These are phyloP conservation scores for Pocillopora meandrina DNA, from an alignment of 92 coral and sea anemone species.

Conservation along the genomic window DNA sequence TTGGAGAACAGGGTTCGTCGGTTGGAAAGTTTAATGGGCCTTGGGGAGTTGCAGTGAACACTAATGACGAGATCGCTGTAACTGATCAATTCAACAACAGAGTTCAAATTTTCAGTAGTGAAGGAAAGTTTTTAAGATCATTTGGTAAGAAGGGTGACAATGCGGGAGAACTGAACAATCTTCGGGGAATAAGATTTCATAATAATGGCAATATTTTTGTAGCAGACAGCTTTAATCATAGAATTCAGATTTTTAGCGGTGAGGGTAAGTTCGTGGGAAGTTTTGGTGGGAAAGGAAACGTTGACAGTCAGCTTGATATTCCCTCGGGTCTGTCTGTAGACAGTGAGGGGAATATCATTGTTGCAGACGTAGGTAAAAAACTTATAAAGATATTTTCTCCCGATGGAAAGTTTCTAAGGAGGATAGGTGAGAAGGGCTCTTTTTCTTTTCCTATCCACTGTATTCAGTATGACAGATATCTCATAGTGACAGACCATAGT, in stretches of 20 bases:
- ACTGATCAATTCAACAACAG: neutral
- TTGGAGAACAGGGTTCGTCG: neutral
- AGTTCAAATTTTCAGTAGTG: neutral
- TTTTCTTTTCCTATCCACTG: too few relatives aligned
- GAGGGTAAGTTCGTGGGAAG: neutral
- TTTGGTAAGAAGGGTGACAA: neutral
- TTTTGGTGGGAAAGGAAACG: neutral
- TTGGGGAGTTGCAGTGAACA: conserved; percentile 7
- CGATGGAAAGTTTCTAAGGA: neutral
- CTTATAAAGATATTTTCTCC: conserved; percentile 13
- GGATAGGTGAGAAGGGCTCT: neutral
- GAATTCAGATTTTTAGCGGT: conserved; percentile 3
- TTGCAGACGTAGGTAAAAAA: conserved; percentile 6
- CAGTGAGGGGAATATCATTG: neutral
- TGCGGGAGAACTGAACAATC: neutral
- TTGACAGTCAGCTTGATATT: neutral
- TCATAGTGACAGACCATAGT: too few relatives aligned
- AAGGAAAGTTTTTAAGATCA: neutral
- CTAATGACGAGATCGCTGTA: conserved; percentile 2
- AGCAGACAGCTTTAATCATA: neutral
- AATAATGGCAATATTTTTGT: conserved; percentile 11
- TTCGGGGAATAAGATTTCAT: neutral
- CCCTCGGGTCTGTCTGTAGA: neutral
- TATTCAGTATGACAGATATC: too few relatives aligned
- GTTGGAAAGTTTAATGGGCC: neutral